Evolutionary conservation across 2,888 invertebrate species (phyloP), one percentile per base, ranked within the genome.

Genomic region (Cheilosia soror): DNA sequence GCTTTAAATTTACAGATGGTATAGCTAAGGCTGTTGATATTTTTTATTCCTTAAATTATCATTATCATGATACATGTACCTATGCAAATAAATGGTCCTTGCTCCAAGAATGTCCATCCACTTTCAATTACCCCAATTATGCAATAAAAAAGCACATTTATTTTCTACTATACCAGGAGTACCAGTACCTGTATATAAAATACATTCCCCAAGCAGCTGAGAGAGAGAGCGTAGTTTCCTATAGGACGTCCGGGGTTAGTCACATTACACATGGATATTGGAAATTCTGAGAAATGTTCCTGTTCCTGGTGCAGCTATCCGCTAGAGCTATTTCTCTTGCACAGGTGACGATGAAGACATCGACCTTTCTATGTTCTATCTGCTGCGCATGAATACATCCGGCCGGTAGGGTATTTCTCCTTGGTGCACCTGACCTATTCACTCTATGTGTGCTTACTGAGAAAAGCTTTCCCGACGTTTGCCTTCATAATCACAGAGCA

Each of bases 401-500:
- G 57, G 81, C 85, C 81, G 81, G 81, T 57, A 47, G 76, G 85
- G 85, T 53, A 51, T 63, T 81, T 72, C 49, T 80, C 82, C 71
- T 66, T 53, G 57, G 20, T 68, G 78, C 81, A 86, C 77, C 77
- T 86, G 86, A 86, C 86, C 86, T 82, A 86, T 78, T 86, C 82
- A 68, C 82, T 73, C 77, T 73, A 31, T 68, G 49, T 44, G 47
- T 58, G 49, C 60, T 37, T 31, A 51, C 37, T 66, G 27, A 13
- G 37, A 29, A 62, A 73, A 81, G 80, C 85, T 85, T 44, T 40
- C n/a, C 27, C 33, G 58, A 25, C 42, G 29, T 40, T 27, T 72
- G 33, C 49, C 42, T 57, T 65, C 27, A 27, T 0, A 31, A 27
- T 15, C 37, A 5, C 33, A 31, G 29, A 85, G 85, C 85, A 85